Percentiles rank a stretch among this genome's conserved stretches.
These are phyloP conservation scores for Helleia helle DNA, from an alignment of 2,888 invertebrate species.

Conservation along the genomic window DNA sequence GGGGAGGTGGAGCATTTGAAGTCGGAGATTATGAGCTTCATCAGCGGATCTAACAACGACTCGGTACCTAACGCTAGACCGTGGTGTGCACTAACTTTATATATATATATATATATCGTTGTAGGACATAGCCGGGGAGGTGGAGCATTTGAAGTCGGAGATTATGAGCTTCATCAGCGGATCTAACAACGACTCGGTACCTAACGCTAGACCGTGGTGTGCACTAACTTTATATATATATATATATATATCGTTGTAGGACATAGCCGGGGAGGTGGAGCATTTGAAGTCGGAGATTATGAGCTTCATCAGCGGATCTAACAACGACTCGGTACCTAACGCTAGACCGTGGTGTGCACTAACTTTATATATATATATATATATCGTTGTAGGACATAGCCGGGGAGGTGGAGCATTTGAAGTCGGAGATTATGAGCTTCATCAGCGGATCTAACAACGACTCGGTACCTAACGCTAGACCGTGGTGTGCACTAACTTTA, in stretches of 20 bases:
- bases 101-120: constrained; percentile 24
- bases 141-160: constrained; percentile 52
- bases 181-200: constrained; percentile 63
- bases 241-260: constrained; percentile 47
- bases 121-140: constrained; percentile 52
- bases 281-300: constrained; percentile 53
- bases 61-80: constrained; percentile 42
- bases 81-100: neutral
- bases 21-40: constrained; percentile 50
- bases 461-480: constrained; percentile 41
- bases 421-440: constrained; percentile 53
- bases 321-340: constrained; percentile 56
- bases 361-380: no score
- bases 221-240: neutral
- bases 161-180: constrained; percentile 52
- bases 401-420: constrained; percentile 50
- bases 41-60: constrained; percentile 55
- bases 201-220: neutral
- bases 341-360: neutral
- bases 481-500: neutral
- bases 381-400: constrained; percentile 49
- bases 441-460: constrained; percentile 55
- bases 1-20: constrained; percentile 54
- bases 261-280: constrained; percentile 51
- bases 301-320: constrained; percentile 50